These are phyloP conservation scores for Pitangus sulphuratus DNA, from an alignment of 2,797 vertebrate genomes.

Conservation along the genomic window DNA sequence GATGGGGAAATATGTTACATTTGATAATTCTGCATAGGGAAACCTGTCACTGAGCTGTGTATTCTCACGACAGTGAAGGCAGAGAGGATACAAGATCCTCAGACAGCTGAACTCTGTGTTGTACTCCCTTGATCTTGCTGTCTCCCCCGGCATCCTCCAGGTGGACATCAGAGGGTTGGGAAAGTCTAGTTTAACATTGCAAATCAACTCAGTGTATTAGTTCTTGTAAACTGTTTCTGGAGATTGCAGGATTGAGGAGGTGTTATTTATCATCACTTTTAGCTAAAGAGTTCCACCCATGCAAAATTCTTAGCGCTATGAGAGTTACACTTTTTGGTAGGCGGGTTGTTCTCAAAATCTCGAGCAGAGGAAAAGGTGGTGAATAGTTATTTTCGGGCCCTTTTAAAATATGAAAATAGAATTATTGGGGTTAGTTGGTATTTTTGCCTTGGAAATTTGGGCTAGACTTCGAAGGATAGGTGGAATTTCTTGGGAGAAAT, in stretches of 20 bases:
- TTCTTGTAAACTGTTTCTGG: slow-evolving; percentile 48
- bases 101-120: background rate
- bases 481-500: background rate
- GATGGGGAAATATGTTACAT: background rate
- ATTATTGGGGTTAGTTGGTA: slow-evolving; percentile 20
- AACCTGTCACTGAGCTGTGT: background rate
- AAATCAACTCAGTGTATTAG: background rate
- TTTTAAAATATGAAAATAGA: slow-evolving; percentile 58
- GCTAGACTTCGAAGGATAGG: slow-evolving; percentile 13
- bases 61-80: background rate
- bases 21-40: background rate
- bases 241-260: slow-evolving; percentile 59
- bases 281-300: slow-evolving; percentile 65
- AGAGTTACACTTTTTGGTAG: slow-evolving; percentile 43
- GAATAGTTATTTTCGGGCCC: slow-evolving; percentile 53
- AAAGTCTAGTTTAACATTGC: background rate
- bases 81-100: background rate
- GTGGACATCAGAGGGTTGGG: slow-evolving; percentile 2
- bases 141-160: background rate
- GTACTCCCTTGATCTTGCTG: background rate
- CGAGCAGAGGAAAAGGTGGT: slow-evolving; percentile 44
- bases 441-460: slow-evolving; percentile 34
- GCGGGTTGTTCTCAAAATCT: slow-evolving; percentile 51
- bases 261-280: slow-evolving; percentile 67
- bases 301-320: slow-evolving; percentile 18